A percentile compares a stretch with the other conserved stretches of the same genome.
Conservation (phyloP, 2,888 invertebrate genomes). For the Drosophila setosimentum region DNA sequence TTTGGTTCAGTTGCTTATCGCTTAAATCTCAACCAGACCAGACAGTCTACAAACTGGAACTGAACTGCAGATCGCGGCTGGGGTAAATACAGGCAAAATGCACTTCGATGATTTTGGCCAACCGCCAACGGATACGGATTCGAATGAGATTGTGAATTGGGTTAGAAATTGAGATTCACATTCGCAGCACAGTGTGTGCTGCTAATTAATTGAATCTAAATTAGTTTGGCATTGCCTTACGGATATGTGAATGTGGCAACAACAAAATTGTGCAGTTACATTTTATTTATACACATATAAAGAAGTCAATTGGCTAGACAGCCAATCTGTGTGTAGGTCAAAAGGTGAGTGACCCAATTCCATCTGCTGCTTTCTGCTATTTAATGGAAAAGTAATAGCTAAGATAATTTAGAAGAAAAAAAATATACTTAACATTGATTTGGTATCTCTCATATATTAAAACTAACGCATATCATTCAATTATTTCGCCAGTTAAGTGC, state of each 20-base stretch:
- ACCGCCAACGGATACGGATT: conserved; percentile 47
- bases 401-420: neutral
- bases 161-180: conserved; percentile 1
- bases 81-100: conserved; percentile 21
- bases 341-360: conserved; percentile 5
- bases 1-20: conserved; percentile 53
- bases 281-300: neutral
- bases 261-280: neutral
- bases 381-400: neutral
- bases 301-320: conserved; percentile 1
- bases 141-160: conserved; percentile 16
- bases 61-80: conserved; percentile 20
- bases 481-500: neutral
- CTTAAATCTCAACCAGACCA: conserved; percentile 42
- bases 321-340: conserved; percentile 5
- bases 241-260: conserved; percentile 5
- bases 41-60: conserved; percentile 1
- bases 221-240: conserved; percentile 35
- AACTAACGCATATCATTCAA: neutral
- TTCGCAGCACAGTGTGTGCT: conserved; percentile 35
- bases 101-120: conserved; percentile 44
- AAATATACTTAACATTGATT: neutral
- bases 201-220: conserved; percentile 65
- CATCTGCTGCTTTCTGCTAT: too few relatives aligned
- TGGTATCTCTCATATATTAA: neutral